Percentiles rank a stretch among this genome's conserved stretches.
phyloP scores from a whole-genome alignment of 2,888 invertebrate genomes.

The Parthenolecanium corni region DNA sequence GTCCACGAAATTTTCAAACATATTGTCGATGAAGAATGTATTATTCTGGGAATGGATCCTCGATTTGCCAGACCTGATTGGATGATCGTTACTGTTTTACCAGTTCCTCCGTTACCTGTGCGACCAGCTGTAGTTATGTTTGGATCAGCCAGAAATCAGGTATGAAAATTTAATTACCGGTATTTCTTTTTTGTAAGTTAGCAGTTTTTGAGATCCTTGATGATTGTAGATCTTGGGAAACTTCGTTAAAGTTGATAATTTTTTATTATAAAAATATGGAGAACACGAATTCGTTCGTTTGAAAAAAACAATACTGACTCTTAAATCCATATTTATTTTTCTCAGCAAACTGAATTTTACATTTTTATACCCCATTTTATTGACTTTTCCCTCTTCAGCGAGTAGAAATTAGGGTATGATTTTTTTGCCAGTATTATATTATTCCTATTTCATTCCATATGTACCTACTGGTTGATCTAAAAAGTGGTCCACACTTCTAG shows the following conservation, averaged over 20 bases:
- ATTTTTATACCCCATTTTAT: too few species aligned
- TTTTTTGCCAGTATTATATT: too few species aligned
- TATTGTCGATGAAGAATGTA: conserved; percentile 79
- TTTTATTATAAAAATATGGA: background rate
- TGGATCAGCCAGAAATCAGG: conserved; percentile 91
- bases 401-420: too few species aligned
- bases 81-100: conserved; percentile 97
- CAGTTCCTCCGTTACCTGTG: conserved; percentile 92
- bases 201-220: background rate
- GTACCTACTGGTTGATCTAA: too few species aligned
- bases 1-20: conserved; percentile 75
- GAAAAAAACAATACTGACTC: too few species aligned
- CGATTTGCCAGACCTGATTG: conserved; percentile 96
- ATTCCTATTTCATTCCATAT: too few species aligned
- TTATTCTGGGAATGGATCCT: conserved; percentile 89
- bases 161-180: conserved; percentile 31
- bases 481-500: too few species aligned
- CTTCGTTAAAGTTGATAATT: background rate
- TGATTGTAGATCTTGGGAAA: background rate
- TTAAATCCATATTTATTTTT: too few species aligned
- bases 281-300: background rate
- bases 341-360: too few species aligned
- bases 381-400: too few species aligned
- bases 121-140: conserved; percentile 98
- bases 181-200: background rate